phyloP scores from a whole-genome alignment of 2,113 vertebrate species.

The Myrmecobius fasciatus region DNA sequence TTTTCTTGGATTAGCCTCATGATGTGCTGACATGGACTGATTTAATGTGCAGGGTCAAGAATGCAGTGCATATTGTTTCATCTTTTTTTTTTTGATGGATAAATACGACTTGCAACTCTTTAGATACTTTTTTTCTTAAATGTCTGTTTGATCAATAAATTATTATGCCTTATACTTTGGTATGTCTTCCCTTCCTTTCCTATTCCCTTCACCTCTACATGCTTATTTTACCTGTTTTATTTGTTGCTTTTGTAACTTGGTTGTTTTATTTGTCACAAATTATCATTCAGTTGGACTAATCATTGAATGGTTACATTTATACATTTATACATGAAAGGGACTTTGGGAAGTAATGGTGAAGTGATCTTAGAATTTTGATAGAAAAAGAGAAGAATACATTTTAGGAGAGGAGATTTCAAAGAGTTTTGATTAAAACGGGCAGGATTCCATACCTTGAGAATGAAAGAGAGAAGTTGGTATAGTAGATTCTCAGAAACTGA shows the following conservation, averaged over 20 bases:
- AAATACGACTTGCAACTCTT: background rate
- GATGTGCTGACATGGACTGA: background rate
- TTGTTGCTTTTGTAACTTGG: background rate
- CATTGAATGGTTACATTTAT: background rate
- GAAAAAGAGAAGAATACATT: background rate
- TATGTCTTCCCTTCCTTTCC: background rate
- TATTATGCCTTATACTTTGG: background rate
- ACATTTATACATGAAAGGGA: background rate
- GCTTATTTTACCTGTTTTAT: background rate
- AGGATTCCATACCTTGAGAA: too few species aligned
- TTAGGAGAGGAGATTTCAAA: too few species aligned
- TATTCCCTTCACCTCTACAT: background rate
- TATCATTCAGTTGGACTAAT: background rate
- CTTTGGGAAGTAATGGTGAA: background rate
- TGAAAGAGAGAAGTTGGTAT: too few species aligned
- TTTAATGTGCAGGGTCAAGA: background rate
- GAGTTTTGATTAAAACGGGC: too few species aligned
- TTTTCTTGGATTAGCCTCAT: constrained; percentile 20
- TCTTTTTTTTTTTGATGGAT: background rate
- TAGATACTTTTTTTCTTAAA: background rate
- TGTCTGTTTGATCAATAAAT: background rate
- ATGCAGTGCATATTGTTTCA: background rate
- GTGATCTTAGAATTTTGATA: background rate
- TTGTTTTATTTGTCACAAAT: background rate
- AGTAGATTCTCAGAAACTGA: too few species aligned